phyloP scores from a whole-genome alignment of 1,140 invertebrate genomes.

The Drosophila insularis region DNA sequence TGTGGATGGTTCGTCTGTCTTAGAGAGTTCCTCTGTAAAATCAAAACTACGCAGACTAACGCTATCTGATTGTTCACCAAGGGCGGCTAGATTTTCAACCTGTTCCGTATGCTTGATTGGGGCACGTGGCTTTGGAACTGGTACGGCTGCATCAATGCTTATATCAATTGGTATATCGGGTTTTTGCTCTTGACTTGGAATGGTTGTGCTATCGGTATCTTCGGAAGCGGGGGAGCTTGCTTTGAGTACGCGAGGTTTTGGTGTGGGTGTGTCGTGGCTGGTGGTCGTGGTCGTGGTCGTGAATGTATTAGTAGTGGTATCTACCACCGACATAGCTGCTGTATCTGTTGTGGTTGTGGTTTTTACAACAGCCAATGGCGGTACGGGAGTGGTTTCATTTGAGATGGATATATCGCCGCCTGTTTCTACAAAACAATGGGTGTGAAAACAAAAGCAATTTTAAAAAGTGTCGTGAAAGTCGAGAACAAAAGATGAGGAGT shows the following conservation, averaged over 20 bases:
- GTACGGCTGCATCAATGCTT: slow-evolving; percentile 47
- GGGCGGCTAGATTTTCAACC: slow-evolving; percentile 66
- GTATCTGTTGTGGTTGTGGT: slow-evolving; percentile 40
- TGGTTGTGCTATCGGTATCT: slow-evolving; percentile 58
- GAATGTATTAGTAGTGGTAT: slow-evolving; percentile 40
- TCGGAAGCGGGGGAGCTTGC: slow-evolving; percentile 69
- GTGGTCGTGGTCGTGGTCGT: slow-evolving; percentile 50
- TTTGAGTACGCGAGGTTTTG: slow-evolving; percentile 75
- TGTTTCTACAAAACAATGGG: slow-evolving; percentile 82
- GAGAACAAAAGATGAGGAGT: slow-evolving; percentile 61
- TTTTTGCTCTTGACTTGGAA: slow-evolving; percentile 57
- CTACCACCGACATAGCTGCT: slow-evolving; percentile 51
- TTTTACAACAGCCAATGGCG: slow-evolving; percentile 55
- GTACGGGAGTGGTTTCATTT: slow-evolving; percentile 79
- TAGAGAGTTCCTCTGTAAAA: slow-evolving; percentile 74
- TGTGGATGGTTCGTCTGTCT: slow-evolving; percentile 76
- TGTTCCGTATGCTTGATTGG: slow-evolving; percentile 75
- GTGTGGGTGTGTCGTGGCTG: slow-evolving; percentile 73
- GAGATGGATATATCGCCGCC: slow-evolving; percentile 76
- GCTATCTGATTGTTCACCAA: slow-evolving; percentile 74
- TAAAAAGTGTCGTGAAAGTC: slow-evolving; percentile 78
- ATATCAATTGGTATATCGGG: slow-evolving; percentile 56
- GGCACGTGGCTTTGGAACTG: slow-evolving; percentile 75
- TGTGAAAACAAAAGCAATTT: slow-evolving; percentile 80
- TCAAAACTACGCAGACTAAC: slow-evolving; percentile 77